phyloP scores from a whole-genome alignment of 2,797 vertebrate genomes.

The Apogon talboti region DNA sequence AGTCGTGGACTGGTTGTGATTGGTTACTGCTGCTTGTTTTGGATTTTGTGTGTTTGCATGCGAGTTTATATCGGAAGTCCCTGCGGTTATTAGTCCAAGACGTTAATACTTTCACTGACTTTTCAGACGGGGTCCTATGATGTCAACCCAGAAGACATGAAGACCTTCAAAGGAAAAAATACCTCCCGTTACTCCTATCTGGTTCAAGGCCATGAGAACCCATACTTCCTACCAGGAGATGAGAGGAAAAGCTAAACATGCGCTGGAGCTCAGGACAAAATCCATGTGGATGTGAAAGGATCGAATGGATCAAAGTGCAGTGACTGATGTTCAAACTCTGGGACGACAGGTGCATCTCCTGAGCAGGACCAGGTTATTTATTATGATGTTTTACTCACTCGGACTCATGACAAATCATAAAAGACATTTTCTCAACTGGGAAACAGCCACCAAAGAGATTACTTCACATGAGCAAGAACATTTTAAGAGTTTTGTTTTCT shows the following conservation, averaged over 20 bases:
- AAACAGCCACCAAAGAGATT: constrained; percentile 63
- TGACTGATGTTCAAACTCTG: constrained; percentile 18
- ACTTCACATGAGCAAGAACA: constrained; percentile 12
- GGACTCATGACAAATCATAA: constrained; percentile 20
- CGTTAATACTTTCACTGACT: constrained; percentile 25
- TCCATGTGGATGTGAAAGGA: constrained; percentile 1
- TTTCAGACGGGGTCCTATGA: constrained; percentile 82
- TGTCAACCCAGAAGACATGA: constrained; percentile 73
- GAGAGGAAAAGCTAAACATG: constrained; percentile 48
- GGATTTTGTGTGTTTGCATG: constrained; percentile 21
- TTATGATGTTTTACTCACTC: constrained; percentile 8
- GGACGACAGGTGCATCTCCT: constrained; percentile 23
- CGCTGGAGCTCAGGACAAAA: background rate
- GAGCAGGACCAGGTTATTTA: constrained; percentile 33
- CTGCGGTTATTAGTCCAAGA: background rate
- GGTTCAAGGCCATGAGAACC: constrained; percentile 85
- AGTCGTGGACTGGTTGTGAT: constrained; percentile 1
- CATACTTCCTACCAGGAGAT: constrained; percentile 82
- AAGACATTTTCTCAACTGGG: constrained; percentile 6
- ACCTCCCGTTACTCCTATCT: constrained; percentile 83
- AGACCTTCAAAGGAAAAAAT: constrained; percentile 83
- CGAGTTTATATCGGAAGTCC: background rate
- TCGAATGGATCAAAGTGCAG: constrained; percentile 13
- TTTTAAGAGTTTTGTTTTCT: constrained; percentile 9
- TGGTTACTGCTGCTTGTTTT: constrained; percentile 16